Percentiles rank a stretch among this genome's conserved stretches.
These are phyloP conservation scores for Ischnus inquisitorius DNA, from an alignment of 2,888 invertebrate genomes.

Conservation along the genomic window DNA sequence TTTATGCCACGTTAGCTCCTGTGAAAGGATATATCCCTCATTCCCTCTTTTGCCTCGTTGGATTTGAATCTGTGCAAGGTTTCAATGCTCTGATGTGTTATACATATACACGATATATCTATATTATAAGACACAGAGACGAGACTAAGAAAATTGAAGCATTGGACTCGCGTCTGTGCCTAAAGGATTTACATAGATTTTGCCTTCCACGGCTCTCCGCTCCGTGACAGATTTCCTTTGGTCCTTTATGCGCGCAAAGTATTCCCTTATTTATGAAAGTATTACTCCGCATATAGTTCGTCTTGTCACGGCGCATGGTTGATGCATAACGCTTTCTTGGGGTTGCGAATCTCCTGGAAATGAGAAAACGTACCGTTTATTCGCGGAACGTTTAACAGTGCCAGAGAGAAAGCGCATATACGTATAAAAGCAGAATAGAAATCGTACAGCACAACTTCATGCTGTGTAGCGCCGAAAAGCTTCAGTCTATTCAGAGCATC, in stretches of 20 bases:
- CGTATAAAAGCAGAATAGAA: constrained; percentile 23
- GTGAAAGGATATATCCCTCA: constrained; percentile 39
- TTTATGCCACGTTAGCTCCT: constrained; percentile 49
- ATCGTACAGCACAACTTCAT: constrained; percentile 33
- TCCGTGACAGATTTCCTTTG: constrained; percentile 66
- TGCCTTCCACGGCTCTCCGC: constrained; percentile 63
- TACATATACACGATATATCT: not conserved
- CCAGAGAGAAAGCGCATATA: not conserved
- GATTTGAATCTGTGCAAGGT: constrained; percentile 27
- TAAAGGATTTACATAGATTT: constrained; percentile 58
- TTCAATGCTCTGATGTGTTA: constrained; percentile 13
- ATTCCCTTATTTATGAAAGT: constrained; percentile 75
- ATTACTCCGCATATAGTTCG: constrained; percentile 65
- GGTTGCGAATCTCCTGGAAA: constrained; percentile 24
- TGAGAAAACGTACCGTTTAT: constrained; percentile 40
- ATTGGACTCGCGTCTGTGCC: constrained; percentile 26
- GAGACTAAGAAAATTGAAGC: constrained; percentile 21
- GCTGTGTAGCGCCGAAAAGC: constrained; percentile 21
- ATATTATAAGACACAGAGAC: not conserved
- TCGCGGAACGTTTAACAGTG: constrained; percentile 16
- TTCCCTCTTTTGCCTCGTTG: constrained; percentile 22
- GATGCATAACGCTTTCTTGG: constrained; percentile 25
- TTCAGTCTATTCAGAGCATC: constrained; percentile 25
- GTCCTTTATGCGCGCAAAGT: constrained; percentile 68
- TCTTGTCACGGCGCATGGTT: constrained; percentile 33